These are phyloP conservation scores for Drosophila paulistorum DNA, from an alignment of 1,140 invertebrate species.

Conservation along the genomic window DNA sequence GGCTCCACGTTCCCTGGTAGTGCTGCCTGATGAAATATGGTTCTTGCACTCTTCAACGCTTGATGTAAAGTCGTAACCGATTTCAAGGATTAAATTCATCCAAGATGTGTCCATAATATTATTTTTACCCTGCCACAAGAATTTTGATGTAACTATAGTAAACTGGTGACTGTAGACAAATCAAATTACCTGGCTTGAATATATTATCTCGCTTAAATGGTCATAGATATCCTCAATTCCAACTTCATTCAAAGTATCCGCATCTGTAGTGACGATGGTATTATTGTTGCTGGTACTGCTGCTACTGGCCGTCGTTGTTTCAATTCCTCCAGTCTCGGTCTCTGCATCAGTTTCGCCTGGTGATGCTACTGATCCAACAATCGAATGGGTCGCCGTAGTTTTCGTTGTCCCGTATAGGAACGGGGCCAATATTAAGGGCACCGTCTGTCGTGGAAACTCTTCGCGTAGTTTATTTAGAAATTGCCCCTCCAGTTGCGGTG, in stretches of 20 bases:
- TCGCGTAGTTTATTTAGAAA: conserved; percentile 91
- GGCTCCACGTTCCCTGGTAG: conserved; percentile 47
- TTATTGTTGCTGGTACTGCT: conserved; percentile 42
- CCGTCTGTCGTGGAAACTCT: conserved; percentile 94
- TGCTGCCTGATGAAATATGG: conserved; percentile 88
- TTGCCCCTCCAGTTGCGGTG: conserved; percentile 89
- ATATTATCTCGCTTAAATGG: conserved; percentile 81
- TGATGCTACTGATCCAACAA: conserved; percentile 60
- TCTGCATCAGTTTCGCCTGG: conserved; percentile 58
- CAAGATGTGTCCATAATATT: conserved; percentile 89
- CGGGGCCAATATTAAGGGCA: conserved; percentile 94
- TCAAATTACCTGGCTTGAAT: conserved; percentile 65
- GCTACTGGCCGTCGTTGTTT: conserved; percentile 20
- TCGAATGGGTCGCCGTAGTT: conserved; percentile 37
- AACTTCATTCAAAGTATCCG: conserved; percentile 74
- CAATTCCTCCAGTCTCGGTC: conserved; percentile 23
- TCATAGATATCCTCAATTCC: conserved; percentile 82
- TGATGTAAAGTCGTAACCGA: conserved; percentile 94
- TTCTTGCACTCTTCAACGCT: conserved; percentile 95
- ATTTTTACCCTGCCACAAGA: conserved; percentile 75
- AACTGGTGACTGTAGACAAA: neutral
- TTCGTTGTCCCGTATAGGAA: conserved; percentile 87
- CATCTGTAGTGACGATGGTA: conserved; percentile 47
- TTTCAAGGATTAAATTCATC: conserved; percentile 93
- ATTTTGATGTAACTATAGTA: neutral